Conservation (phyloP, 2,113 vertebrate species). For the Centropristis striata region DNA sequence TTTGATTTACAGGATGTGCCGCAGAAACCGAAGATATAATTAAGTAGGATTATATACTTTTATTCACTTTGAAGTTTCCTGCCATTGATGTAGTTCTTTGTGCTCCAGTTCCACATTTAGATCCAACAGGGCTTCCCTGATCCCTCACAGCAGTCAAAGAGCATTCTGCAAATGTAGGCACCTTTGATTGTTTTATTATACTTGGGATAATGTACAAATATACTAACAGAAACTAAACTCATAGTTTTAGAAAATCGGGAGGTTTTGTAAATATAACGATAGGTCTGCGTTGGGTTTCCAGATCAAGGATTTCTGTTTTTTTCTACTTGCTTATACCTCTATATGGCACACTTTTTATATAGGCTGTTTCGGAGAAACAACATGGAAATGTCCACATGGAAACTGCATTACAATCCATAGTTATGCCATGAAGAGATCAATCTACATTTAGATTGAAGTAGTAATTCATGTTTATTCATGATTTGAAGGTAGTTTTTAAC, state of each 20-base stretch:
- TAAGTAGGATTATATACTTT: background rate
- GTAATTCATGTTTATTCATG: background rate
- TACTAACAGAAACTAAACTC: background rate
- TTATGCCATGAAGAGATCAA: constrained; percentile 2
- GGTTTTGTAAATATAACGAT: background rate
- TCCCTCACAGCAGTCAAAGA: constrained; percentile 29
- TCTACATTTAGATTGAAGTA: background rate
- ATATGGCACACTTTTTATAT: background rate
- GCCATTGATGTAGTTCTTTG: constrained; percentile 34
- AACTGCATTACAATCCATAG: background rate
- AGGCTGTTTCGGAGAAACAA: background rate
- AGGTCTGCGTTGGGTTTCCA: background rate
- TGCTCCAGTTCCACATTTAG: constrained; percentile 57
- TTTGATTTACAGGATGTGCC: background rate
- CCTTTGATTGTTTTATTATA: constrained; percentile 20
- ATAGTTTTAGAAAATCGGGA: background rate
- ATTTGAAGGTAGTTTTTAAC: constrained; percentile 5
- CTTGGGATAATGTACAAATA: background rate
- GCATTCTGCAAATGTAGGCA: constrained; percentile 22
- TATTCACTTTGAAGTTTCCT: background rate
- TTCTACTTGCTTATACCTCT: background rate
- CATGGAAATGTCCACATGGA: background rate
- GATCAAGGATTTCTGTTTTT: background rate
- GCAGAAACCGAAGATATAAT: background rate
- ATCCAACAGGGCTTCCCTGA: constrained; percentile 39